Evolutionary conservation across 2,113 vertebrate species (phyloP).

Genomic region (Oxyura jamaicensis): DNA sequence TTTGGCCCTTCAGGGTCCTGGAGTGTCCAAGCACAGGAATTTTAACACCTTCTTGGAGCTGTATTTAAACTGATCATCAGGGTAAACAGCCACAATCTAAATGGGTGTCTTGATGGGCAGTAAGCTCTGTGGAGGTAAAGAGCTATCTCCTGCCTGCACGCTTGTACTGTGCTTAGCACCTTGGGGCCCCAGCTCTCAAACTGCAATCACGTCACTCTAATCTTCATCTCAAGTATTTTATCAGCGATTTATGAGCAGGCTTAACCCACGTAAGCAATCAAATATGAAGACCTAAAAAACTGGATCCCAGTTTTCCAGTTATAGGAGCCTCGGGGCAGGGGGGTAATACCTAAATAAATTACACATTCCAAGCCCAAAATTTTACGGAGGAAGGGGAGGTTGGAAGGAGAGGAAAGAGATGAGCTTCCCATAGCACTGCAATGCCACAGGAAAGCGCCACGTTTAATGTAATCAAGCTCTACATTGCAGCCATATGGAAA

Average conservation of each 20-base stretch:
- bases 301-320: background rate
- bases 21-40: background rate
- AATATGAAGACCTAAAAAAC: background rate
- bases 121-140: background rate
- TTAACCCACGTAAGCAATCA: background rate
- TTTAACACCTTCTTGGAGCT: slow-evolving; percentile 8
- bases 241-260: background rate
- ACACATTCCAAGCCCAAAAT: accelerated
- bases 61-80: background rate
- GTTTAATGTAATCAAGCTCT: slow-evolving; percentile 72
- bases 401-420: background rate
- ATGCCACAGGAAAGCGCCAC: slow-evolving; percentile 57
- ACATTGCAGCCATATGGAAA: slow-evolving; percentile 70
- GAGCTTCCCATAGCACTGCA: slow-evolving; percentile 14
- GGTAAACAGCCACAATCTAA: background rate
- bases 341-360: background rate
- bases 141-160: background rate
- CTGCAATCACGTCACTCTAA: background rate
- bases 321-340: background rate
- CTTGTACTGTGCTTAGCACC: background rate
- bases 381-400: background rate
- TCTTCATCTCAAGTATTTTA: background rate
- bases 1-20: background rate
- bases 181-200: background rate
- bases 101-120: background rate